A percentile compares a stretch with the other conserved stretches of the same genome.
Conservation (phyloP, 2,797 vertebrate species). For the Spinibarbus caldwelli region DNA sequence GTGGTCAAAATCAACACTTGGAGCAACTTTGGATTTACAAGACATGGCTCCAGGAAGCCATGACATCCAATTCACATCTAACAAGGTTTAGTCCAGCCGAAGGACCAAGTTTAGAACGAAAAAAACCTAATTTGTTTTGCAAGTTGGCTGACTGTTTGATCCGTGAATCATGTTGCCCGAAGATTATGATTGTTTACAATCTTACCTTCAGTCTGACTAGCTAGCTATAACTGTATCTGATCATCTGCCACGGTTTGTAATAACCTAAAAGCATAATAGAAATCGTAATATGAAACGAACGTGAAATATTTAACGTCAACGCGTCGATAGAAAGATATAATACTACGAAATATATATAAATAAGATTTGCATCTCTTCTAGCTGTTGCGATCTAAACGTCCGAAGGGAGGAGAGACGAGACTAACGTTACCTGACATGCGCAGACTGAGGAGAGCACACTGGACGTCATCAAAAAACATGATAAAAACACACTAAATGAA, state of each 20-base stretch:
- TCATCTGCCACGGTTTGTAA: too few relatives aligned
- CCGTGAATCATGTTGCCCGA: background rate
- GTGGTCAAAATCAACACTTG: conserved; percentile 97
- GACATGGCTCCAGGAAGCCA: conserved; percentile 75
- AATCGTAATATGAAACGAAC: background rate
- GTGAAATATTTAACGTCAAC: background rate
- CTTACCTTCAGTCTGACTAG: background rate
- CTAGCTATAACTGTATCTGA: conserved; percentile 26
- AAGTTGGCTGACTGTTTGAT: background rate
- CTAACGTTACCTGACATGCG: conserved; percentile 42
- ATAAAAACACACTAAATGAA: background rate
- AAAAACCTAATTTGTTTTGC: background rate
- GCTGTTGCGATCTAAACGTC: background rate
- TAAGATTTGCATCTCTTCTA: background rate
- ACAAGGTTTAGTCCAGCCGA: conserved; percentile 6
- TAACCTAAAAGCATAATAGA: background rate
- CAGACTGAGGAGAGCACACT: background rate
- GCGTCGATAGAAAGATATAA: background rate
- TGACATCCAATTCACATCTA: conserved; percentile 57
- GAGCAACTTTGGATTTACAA: conserved; percentile 94
- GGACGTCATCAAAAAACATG: conserved; percentile 8
- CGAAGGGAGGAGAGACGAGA: background rate
- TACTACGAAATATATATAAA: background rate
- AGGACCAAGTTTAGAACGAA: background rate
- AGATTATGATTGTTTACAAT: conserved; percentile 11